Percentiles rank a stretch among this genome's conserved stretches.
Conservation (phyloP, 2,113 vertebrate species). For the Cyprinodon tularosa region DNA sequence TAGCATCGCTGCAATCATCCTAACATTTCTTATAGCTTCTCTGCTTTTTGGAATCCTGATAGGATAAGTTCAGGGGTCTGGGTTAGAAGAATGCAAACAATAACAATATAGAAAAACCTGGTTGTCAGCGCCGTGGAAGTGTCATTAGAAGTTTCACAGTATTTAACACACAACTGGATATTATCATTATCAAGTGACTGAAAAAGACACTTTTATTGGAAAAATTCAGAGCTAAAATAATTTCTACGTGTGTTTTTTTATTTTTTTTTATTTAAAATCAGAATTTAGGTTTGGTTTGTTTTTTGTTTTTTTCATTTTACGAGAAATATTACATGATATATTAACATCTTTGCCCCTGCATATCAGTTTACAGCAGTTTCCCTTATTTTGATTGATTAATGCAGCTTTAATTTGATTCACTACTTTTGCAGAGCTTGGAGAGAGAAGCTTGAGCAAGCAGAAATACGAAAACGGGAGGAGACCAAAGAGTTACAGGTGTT, state of each 20-base stretch:
- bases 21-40: neutral
- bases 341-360: too few species aligned
- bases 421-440: constrained; percentile 87
- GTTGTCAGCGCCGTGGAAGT: neutral
- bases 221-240: neutral
- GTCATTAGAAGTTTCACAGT: neutral
- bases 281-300: too few species aligned
- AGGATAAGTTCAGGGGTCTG: too few species aligned
- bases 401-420: neutral
- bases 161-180: too few species aligned
- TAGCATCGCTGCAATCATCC: constrained; percentile 24
- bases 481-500: constrained; percentile 91
- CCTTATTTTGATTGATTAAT: neutral
- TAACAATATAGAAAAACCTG: neutral
- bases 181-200: neutral
- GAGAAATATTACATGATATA: too few species aligned
- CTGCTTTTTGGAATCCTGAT: neutral
- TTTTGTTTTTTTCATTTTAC: too few species aligned
- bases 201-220: neutral
- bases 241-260: neutral
- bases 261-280: too few species aligned
- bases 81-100: too few species aligned
- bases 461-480: constrained; percentile 90
- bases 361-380: neutral
- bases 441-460: constrained; percentile 91